Evolutionary conservation across 2,113 vertebrate species (phyloP).

Genomic region (Gobius niger): DNA sequence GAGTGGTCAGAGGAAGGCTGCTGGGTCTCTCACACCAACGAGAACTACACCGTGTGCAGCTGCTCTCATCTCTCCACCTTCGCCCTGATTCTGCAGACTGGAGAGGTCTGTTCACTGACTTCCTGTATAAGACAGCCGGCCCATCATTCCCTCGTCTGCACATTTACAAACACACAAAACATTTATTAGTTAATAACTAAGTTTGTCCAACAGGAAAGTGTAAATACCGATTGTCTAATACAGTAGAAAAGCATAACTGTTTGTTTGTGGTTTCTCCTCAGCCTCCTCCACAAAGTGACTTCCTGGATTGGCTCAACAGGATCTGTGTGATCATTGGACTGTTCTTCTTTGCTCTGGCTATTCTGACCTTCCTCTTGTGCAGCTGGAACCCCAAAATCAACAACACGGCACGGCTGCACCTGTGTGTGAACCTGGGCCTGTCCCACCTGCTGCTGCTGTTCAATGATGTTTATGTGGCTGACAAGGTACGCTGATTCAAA

Average conservation of each 20-base stretch:
- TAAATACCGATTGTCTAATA: too few relatives aligned
- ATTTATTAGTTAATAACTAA: too few relatives aligned
- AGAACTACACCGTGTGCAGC: constrained; percentile 71
- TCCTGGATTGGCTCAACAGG: constrained; percentile 72
- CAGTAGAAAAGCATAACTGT: not conserved
- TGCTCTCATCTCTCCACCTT: constrained; percentile 77
- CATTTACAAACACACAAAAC: not conserved
- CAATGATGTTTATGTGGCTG: too few relatives aligned
- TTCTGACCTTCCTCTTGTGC: constrained; percentile 82
- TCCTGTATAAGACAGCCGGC: not conserved
- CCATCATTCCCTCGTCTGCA: too few relatives aligned
- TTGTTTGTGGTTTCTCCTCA: constrained; percentile 12
- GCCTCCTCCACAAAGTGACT: constrained; percentile 37
- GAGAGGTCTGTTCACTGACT: constrained; percentile 36
- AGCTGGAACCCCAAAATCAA: constrained; percentile 80
- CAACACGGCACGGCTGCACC: too few relatives aligned
- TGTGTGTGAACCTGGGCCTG: too few relatives aligned
- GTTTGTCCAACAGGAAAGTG: too few relatives aligned
- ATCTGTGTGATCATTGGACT: constrained; percentile 77
- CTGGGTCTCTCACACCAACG: constrained; percentile 15
- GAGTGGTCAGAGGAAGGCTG: constrained; percentile 75
- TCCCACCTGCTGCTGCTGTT: too few relatives aligned
- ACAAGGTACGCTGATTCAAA: too few relatives aligned
- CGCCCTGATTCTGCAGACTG: constrained; percentile 77
- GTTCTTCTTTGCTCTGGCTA: constrained; percentile 74